Conservation (phyloP, 2,888 invertebrate species). For the Mimachlamys varia region DNA sequence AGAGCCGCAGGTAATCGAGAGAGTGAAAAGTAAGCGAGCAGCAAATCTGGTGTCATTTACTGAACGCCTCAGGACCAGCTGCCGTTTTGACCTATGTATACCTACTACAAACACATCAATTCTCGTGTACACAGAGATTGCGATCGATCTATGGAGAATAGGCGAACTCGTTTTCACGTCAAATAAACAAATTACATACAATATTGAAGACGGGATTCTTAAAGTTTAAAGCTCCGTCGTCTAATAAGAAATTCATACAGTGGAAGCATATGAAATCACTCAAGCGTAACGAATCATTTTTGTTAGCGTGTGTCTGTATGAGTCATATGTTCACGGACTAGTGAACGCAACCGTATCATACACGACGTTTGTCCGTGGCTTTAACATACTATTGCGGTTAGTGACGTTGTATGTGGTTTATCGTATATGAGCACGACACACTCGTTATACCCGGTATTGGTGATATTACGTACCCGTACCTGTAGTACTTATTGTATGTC, state of each 20-base stretch:
- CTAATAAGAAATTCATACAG: not conserved
- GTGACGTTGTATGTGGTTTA: too few species aligned
- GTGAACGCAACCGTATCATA: constrained; percentile 10
- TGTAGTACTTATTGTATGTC: too few species aligned
- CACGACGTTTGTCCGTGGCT: not conserved
- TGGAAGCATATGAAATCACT: constrained; percentile 4
- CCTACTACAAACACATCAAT: not conserved
- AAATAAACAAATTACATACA: constrained; percentile 3
- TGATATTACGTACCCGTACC: too few species aligned
- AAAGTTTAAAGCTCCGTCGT: not conserved
- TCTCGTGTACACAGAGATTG: not conserved
- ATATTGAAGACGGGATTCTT: not conserved
- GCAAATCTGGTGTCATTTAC: constrained; percentile 21
- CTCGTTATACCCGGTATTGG: too few species aligned
- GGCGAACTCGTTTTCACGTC: constrained; percentile 2
- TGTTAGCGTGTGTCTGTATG: constrained; percentile 1
- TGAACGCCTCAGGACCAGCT: not conserved
- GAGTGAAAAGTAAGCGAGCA: constrained; percentile 21
- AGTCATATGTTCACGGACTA: not conserved
- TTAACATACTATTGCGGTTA: not conserved
- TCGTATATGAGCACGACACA: too few species aligned
- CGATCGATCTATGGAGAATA: not conserved
- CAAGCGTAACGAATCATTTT: not conserved
- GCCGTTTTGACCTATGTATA: constrained; percentile 31
- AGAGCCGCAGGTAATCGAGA: constrained; percentile 17